Evolutionary conservation across 2,797 vertebrate species (phyloP).

Genomic region (Scarus forsteni): DNA sequence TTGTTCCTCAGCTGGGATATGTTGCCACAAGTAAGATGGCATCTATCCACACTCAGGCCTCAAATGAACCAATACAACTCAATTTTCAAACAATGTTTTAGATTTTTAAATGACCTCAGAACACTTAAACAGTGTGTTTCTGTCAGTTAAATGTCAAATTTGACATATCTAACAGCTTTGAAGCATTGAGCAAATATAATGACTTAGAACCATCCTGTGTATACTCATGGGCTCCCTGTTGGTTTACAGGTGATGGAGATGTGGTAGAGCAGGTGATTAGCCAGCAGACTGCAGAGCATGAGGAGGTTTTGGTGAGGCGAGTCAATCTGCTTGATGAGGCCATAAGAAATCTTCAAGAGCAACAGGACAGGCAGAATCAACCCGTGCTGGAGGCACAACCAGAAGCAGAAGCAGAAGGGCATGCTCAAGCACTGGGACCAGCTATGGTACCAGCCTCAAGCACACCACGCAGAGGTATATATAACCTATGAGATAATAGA

Average conservation of each 20-base stretch:
- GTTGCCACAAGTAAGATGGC: slow-evolving; percentile 93
- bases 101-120: slow-evolving; percentile 1
- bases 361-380: slow-evolving; percentile 86
- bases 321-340: slow-evolving; percentile 90
- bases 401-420: slow-evolving; percentile 51
- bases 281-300: slow-evolving; percentile 90
- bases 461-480: slow-evolving; percentile 92
- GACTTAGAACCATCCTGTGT: not conserved
- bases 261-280: slow-evolving; percentile 98
- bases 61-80: slow-evolving; percentile 1
- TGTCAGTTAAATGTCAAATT: not conserved
- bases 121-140: not conserved
- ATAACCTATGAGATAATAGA: not conserved
- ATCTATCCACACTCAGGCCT: not conserved
- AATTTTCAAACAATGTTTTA: not conserved
- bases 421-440: slow-evolving; percentile 65
- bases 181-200: not conserved
- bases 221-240: not conserved
- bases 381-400: slow-evolving; percentile 59
- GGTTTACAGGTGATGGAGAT: slow-evolving; percentile 91
- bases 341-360: slow-evolving; percentile 90
- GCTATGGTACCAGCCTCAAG: slow-evolving; percentile 72
- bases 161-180: not conserved
- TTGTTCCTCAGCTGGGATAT: slow-evolving; percentile 97
- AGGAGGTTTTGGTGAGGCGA: slow-evolving; percentile 83